Evolutionary conservation across 2,797 vertebrate species (phyloP).

Genomic region (Mormyrus hasselquistii): DNA sequence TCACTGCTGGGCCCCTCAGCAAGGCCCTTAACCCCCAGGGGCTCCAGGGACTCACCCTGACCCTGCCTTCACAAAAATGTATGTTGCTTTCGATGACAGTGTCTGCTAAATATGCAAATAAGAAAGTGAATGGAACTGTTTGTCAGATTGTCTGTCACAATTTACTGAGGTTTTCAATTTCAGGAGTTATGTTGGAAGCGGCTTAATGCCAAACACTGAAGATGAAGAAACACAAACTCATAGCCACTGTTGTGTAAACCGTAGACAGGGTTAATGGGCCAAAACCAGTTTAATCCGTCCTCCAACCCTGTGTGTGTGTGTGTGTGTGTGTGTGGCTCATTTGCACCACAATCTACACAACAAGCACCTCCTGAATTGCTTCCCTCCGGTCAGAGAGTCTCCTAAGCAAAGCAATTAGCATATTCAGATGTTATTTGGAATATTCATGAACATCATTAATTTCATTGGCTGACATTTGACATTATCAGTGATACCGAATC

Average conservation of each 20-base stretch:
- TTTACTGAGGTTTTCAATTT: neutral
- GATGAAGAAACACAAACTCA: neutral
- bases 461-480: slow-evolving; percentile 8
- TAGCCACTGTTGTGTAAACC: neutral
- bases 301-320: neutral
- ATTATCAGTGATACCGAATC: neutral
- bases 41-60: neutral
- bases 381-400: neutral
- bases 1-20: neutral
- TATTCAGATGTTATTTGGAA: neutral
- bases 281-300: neutral
- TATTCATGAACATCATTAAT: slow-evolving; percentile 8
- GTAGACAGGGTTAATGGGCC: neutral
- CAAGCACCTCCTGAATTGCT: neutral
- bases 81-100: neutral
- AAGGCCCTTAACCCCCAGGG: neutral
- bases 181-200: neutral
- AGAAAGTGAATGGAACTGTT: neutral
- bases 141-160: neutral
- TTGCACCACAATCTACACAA: neutral
- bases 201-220: neutral
- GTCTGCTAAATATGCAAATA: neutral
- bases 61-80: neutral
- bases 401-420: neutral
- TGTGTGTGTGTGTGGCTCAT: neutral